Base-by-base conservation (phyloP, 2,113 vertebrate species). In the Pelecanus crispus region DNA sequence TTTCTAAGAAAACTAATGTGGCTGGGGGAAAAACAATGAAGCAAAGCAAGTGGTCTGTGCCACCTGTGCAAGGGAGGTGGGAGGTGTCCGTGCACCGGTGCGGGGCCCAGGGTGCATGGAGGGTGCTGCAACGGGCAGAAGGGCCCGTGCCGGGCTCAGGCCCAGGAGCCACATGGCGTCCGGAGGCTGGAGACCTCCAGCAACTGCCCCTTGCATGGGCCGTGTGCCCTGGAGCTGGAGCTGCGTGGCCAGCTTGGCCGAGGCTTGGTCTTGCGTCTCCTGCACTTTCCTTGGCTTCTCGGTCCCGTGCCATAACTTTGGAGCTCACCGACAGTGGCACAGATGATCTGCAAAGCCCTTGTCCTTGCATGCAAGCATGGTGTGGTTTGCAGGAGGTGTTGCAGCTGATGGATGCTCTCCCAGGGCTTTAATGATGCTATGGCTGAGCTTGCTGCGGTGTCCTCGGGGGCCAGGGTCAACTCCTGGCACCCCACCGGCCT, bases 291-390 rank as follows among this genome's bases (percentile, higher is more conserved):
- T 72, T 65, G 80, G 66, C 13, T 88, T 49, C 14, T 36, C 11
- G 7, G 58, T 55, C 0, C 4, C 0, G 0, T 62, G 67, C 32
- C 0, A 2, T 8, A 8, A 26, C 47, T 78, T 19, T 5, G 11
- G 91, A 78, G n/a, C 61, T 93, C 40, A 6, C 18, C 11, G 2
- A 4, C 11, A 8, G 85, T 17, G 10, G 62, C 44, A 6, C 0
- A 4, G 45, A 9, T 20, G 77, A 3, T 4, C 25, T 24, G 53
- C 29, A 31, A 45, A 67, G 53, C 32, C 36, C 40, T 67, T 88
- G 25, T 71, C 65, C 20, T 31, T 3, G 13, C 28, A 2, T 3
- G 12, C 38, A 5, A 8, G n/a, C 1, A 0, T 7, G 31, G 49
- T 9, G 22, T 63, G 3, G 1, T 8, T 58, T 36, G 63, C 61